Percentiles rank a stretch among this genome's conserved stretches.
These are phyloP conservation scores for Leptopilina clavipes DNA, from an alignment of 1,140 invertebrate species.

Conservation along the genomic window DNA sequence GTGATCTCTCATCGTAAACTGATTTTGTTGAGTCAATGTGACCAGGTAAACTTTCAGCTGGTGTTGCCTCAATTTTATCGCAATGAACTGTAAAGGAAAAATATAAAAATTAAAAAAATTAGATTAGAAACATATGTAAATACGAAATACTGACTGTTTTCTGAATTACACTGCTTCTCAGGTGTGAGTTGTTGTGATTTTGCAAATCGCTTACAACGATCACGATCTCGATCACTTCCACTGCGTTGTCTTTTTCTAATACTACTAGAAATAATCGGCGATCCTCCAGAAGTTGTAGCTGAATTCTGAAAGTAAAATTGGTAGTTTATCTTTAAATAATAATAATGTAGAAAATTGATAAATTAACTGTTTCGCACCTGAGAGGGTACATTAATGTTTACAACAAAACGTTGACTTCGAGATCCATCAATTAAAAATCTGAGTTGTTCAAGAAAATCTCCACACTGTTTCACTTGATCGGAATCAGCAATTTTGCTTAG, in stretches of 20 bases:
- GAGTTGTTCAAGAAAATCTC: slow-evolving; percentile 68
- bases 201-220: slow-evolving; percentile 51
- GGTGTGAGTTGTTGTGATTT: slow-evolving; percentile 41
- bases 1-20: neutral
- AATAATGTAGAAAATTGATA: too few species aligned
- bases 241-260: slow-evolving; percentile 65
- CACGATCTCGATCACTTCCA: slow-evolving; percentile 59
- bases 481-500: slow-evolving; percentile 62
- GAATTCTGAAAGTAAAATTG: slow-evolving; percentile 51
- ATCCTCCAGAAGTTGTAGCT: slow-evolving; percentile 56
- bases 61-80: slow-evolving; percentile 65
- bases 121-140: neutral
- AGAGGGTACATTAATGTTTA: slow-evolving; percentile 72
- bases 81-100: slow-evolving; percentile 43
- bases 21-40: slow-evolving; percentile 46
- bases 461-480: slow-evolving; percentile 61
- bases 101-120: slow-evolving; percentile 16
- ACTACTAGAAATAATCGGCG: slow-evolving; percentile 64
- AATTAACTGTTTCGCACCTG: slow-evolving; percentile 65
- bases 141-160: neutral
- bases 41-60: slow-evolving; percentile 68
- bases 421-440: slow-evolving; percentile 68
- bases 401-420: slow-evolving; percentile 68
- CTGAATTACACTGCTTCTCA: neutral
- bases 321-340: slow-evolving; percentile 4